Conservation (phyloP, 1,140 invertebrate genomes). For the Drosophila virilis region DNA sequence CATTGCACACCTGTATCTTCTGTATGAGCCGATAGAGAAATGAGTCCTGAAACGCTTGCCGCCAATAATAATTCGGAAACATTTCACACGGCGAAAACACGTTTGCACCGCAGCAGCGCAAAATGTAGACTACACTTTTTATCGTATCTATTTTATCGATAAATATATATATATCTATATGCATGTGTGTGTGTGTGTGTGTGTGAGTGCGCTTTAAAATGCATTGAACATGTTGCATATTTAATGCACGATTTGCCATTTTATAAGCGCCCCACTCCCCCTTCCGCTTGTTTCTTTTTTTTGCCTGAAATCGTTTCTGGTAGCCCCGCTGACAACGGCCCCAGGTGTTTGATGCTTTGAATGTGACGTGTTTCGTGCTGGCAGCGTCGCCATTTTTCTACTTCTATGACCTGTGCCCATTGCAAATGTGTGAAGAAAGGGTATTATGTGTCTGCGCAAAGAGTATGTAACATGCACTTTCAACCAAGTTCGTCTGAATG, state of each 20-base stretch:
- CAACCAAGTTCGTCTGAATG: too few relatives aligned
- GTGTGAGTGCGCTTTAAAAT: constrained; percentile 52
- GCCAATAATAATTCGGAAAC: constrained; percentile 69
- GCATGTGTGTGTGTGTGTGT: not conserved
- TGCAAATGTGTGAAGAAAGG: too few relatives aligned
- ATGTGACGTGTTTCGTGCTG: constrained; percentile 71
- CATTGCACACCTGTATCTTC: constrained; percentile 73
- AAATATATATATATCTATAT: constrained; percentile 6
- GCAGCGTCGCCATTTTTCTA: constrained; percentile 28
- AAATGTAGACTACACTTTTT: constrained; percentile 52
- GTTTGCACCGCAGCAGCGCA: constrained; percentile 46
- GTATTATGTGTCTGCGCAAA: too few relatives aligned
- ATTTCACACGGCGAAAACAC: constrained; percentile 45
- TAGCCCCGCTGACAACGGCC: not conserved
- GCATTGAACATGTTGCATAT: constrained; percentile 74
- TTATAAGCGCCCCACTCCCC: not conserved
- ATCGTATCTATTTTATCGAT: constrained; percentile 75
- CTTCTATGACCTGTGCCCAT: not conserved
- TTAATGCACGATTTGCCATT: constrained; percentile 66
- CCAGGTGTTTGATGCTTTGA: constrained; percentile 33
- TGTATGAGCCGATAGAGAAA: constrained; percentile 70
- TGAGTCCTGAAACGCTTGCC: constrained; percentile 63
- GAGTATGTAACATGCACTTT: too few relatives aligned
- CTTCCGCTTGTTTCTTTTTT: too few relatives aligned
- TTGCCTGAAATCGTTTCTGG: too few relatives aligned